These are phyloP conservation scores for Cinclus mexicanus DNA, from an alignment of 2,113 vertebrate species.

Conservation along the genomic window DNA sequence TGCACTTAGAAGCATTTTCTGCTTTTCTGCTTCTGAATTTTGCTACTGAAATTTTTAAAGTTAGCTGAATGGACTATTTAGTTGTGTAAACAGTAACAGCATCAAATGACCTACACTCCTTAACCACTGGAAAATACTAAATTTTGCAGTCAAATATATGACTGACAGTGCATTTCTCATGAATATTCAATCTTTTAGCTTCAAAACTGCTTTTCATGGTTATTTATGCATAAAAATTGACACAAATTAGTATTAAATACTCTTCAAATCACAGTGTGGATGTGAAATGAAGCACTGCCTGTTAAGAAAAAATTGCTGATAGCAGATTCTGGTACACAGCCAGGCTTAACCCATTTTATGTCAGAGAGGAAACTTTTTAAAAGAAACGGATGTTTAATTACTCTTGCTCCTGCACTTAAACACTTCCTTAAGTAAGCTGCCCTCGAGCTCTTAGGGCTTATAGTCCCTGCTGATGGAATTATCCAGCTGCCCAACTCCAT, in stretches of 20 bases:
- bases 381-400: background rate
- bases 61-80: background rate
- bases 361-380: background rate
- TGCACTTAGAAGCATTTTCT: background rate
- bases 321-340: background rate
- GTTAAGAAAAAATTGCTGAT: background rate
- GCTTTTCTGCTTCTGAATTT: background rate
- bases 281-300: background rate
- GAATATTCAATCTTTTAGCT: background rate
- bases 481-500: background rate
- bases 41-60: background rate
- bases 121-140: background rate
- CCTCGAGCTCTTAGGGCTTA: background rate
- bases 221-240: slow-evolving; percentile 3
- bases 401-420: background rate
- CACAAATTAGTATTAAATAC: background rate
- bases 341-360: background rate
- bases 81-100: background rate
- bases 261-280: background rate
- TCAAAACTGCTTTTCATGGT: background rate
- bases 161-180: background rate
- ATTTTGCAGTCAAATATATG: background rate
- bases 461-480: background rate
- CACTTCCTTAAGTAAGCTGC: background rate
- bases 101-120: background rate